Percentiles rank a stretch among this genome's conserved stretches.
phyloP scores from a whole-genome alignment of 2,888 invertebrate species.

The Zygogramma bicolorata region DNA sequence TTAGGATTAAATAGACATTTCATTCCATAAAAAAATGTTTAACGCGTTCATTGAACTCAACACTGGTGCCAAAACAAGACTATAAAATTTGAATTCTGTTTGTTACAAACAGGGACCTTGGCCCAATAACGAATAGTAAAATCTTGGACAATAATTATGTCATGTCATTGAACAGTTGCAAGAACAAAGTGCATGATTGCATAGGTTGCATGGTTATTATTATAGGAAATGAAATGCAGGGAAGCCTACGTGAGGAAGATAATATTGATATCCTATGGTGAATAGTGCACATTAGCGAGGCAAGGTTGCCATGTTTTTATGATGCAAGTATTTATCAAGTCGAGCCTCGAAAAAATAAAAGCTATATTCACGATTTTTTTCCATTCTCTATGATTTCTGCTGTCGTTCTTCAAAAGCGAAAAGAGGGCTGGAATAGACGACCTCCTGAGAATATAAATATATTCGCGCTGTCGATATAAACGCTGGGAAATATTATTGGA shows the following conservation, averaged over 20 bases:
- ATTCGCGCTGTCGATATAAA: too few relatives aligned
- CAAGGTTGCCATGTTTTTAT: conserved; percentile 25
- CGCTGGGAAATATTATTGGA: too few relatives aligned
- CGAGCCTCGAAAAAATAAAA: too few relatives aligned
- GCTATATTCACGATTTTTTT: too few relatives aligned
- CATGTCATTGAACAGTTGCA: conserved; percentile 42
- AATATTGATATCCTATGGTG: conserved; percentile 55
- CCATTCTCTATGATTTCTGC: too few relatives aligned
- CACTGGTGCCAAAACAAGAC: conserved; percentile 43
- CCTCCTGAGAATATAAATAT: too few relatives aligned
- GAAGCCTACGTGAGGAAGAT: conserved; percentile 61
- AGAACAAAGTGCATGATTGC: conserved; percentile 48
- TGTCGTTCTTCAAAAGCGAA: too few relatives aligned
- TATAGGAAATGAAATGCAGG: conserved; percentile 45
- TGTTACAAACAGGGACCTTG: conserved; percentile 36
- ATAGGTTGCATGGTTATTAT: conserved; percentile 45
- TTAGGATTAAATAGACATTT: neutral
- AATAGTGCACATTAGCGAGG: neutral
- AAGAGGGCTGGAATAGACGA: too few relatives aligned
- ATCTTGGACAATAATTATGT: conserved; percentile 46
- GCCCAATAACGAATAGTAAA: conserved; percentile 39
- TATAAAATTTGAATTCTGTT: conserved; percentile 7
- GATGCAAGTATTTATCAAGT: neutral
- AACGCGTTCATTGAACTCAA: conserved; percentile 51
- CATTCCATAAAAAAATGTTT: neutral